Conservation (phyloP, 1,140 invertebrate species). For the Ostrea denselamellosa region DNA sequence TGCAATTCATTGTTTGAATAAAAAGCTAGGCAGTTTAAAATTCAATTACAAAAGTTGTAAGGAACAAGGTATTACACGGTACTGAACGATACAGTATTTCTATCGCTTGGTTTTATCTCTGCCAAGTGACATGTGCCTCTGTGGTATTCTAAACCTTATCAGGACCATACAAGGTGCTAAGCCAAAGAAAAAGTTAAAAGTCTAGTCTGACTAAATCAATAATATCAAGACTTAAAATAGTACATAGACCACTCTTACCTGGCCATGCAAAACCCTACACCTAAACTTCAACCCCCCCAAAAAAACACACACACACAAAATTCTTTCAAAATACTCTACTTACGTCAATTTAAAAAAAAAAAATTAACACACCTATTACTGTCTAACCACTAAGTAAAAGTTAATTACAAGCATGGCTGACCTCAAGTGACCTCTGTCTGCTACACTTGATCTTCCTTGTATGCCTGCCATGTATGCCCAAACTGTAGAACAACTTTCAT, state of each 20-base stretch:
- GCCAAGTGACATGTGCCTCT: not conserved
- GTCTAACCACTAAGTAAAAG: not conserved
- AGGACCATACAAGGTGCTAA: not conserved
- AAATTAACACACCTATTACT: conserved; percentile 4
- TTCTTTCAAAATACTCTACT: not conserved
- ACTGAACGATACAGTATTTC: conserved; percentile 1
- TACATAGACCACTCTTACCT: conserved; percentile 15
- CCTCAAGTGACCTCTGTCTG: conserved; percentile 9
- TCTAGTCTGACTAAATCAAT: not conserved
- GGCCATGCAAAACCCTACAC: not conserved
- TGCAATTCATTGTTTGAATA: conserved; percentile 25
- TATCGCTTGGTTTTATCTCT: conserved; percentile 21
- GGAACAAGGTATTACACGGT: not conserved
- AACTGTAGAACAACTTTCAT: conserved; percentile 1
- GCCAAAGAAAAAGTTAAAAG: conserved; percentile 4
- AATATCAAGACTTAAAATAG: not conserved
- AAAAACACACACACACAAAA: not conserved
- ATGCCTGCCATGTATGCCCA: not conserved
- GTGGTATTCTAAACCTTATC: conserved; percentile 18
- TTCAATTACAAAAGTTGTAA: conserved; percentile 22
- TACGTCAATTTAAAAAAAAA: not conserved
- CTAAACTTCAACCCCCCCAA: not conserved
- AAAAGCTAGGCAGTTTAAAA: conserved; percentile 24
- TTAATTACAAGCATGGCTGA: conserved; percentile 10
- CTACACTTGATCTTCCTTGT: conserved; percentile 12